These are phyloP conservation scores for Pseudolaguvia tuberculata DNA, from an alignment of 2,113 vertebrate species.

Conservation along the genomic window DNA sequence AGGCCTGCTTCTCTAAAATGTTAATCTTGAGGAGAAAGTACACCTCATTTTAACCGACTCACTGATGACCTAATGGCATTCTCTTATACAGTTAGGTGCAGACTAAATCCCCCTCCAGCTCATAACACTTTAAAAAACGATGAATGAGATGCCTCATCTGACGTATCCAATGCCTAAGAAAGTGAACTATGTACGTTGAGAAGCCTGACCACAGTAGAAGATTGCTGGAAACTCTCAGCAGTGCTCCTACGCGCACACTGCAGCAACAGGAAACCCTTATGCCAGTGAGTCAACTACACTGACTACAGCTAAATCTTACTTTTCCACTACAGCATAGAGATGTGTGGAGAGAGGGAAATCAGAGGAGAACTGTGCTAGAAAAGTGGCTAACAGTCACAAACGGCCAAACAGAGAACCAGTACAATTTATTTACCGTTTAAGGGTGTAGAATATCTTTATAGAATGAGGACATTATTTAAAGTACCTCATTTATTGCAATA, in stretches of 20 bases:
- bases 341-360: constrained; percentile 1
- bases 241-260: constrained; percentile 14
- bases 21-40: background rate
- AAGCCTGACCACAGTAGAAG: constrained; percentile 34
- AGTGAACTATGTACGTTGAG: background rate
- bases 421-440: no score
- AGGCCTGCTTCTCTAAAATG: background rate
- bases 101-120: constrained; percentile 17
- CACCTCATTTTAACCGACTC: background rate
- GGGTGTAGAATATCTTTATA: background rate
- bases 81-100: background rate
- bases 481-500: background rate
- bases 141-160: constrained; percentile 6
- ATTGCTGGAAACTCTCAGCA: constrained; percentile 42
- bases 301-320: constrained; percentile 11
- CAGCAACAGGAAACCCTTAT: constrained; percentile 30
- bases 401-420: no score
- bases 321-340: constrained; percentile 15
- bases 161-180: constrained; percentile 14
- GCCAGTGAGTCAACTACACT: constrained; percentile 34
- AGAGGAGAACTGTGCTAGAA: background rate
- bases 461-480: background rate
- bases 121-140: background rate
- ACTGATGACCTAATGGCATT: constrained; percentile 13
- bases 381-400: no score